Percentiles rank a stretch among this genome's conserved stretches.
Conservation (phyloP, 2,888 invertebrate genomes). For the Shargacucullia verbasci region DNA sequence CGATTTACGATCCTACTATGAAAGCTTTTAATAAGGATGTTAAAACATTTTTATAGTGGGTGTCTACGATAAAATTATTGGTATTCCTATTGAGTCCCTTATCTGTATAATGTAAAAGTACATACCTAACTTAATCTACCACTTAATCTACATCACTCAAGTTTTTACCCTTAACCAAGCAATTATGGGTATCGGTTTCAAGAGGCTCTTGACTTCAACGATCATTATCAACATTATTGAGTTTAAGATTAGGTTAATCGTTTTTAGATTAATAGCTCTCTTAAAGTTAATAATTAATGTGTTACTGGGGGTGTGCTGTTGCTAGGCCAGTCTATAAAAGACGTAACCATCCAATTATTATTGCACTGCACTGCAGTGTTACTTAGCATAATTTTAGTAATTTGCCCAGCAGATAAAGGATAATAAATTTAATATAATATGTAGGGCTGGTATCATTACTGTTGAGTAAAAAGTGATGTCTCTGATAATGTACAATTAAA, state of each 20-base stretch:
- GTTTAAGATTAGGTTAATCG: slow-evolving; percentile 5
- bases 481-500: too few species aligned
- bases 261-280: background rate
- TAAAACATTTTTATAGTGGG: background rate
- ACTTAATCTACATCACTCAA: too few species aligned
- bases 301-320: slow-evolving; percentile 4
- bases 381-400: too few species aligned
- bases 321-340: background rate
- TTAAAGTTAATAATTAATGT: slow-evolving; percentile 10
- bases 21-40: slow-evolving; percentile 10
- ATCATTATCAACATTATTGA: slow-evolving; percentile 20
- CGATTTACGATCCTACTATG: slow-evolving; percentile 34
- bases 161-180: too few species aligned
- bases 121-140: too few species aligned
- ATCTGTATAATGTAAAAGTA: slow-evolving; percentile 1
- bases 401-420: too few species aligned
- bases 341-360: background rate
- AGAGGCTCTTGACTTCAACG: slow-evolving; percentile 15
- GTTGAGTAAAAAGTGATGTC: too few species aligned
- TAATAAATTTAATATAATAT: too few species aligned
- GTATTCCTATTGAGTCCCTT: background rate
- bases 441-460: too few species aligned
- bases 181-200: slow-evolving; percentile 5
- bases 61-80: slow-evolving; percentile 1
- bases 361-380: slow-evolving; percentile 1